These are phyloP conservation scores for Mylabris sibirica DNA, from an alignment of 2,888 invertebrate species.

Conservation along the genomic window DNA sequence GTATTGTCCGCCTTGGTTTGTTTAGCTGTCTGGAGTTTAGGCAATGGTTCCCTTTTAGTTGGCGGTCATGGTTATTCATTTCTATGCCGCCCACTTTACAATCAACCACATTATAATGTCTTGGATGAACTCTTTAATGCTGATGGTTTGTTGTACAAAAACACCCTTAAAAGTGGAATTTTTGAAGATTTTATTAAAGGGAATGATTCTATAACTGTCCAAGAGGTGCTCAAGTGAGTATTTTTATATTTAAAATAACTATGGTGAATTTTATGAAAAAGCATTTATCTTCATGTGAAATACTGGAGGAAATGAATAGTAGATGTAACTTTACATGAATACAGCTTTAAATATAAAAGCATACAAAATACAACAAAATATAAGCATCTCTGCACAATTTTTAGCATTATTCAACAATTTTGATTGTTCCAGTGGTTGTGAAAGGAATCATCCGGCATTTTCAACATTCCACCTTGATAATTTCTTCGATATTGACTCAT, in stretches of 20 bases:
- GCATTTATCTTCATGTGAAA: not conserved
- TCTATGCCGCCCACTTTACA: slow-evolving; percentile 77
- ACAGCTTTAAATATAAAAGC: not conserved
- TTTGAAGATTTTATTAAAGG: slow-evolving; percentile 66
- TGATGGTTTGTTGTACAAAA: slow-evolving; percentile 69
- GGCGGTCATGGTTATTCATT: slow-evolving; percentile 74
- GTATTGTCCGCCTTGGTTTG: slow-evolving; percentile 68
- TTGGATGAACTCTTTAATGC: slow-evolving; percentile 73
- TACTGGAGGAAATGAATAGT: slow-evolving; percentile 1
- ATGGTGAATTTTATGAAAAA: not conserved
- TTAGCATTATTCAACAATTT: not conserved
- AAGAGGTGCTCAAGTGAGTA: slow-evolving; percentile 64
- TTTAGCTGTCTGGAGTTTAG: slow-evolving; percentile 68
- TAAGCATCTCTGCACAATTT: not conserved
- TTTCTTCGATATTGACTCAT: slow-evolving; percentile 73
- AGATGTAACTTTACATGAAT: not conserved
- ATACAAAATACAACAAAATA: not conserved
- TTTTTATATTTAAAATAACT: not conserved
- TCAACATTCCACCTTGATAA: slow-evolving; percentile 75
- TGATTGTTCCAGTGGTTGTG: slow-evolving; percentile 69
- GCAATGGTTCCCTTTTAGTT: slow-evolving; percentile 66
- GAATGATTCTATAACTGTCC: slow-evolving; percentile 65
- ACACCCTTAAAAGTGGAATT: slow-evolving; percentile 65
- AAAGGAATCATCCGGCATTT: slow-evolving; percentile 76
- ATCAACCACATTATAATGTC: slow-evolving; percentile 69